These are phyloP conservation scores for Aurelia coerulea DNA, from an alignment of 30 jellyfish, hydroid and myxozoan genomes.

Conservation along the genomic window DNA sequence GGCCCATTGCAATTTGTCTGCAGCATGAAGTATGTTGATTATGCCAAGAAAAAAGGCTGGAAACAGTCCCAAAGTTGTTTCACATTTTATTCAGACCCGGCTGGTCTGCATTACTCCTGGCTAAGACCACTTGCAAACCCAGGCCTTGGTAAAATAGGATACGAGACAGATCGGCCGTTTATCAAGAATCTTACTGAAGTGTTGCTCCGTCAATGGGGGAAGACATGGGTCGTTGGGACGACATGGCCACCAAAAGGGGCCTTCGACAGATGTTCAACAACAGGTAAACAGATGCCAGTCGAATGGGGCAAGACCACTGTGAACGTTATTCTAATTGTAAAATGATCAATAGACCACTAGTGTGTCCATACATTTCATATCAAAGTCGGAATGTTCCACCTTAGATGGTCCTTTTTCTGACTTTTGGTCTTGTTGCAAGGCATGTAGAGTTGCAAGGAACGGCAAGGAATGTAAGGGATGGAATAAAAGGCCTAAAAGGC, in stretches of 20 bases:
- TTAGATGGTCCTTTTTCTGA: no score
- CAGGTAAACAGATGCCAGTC: slow-evolving; percentile 33
- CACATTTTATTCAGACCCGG: slow-evolving; percentile 22
- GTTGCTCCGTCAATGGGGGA: slow-evolving; percentile 66
- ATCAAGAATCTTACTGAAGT: slow-evolving; percentile 35
- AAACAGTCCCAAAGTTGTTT: slow-evolving; percentile 62
- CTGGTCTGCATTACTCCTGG: slow-evolving; percentile 68
- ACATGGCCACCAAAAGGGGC: slow-evolving; percentile 68
- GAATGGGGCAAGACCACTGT: slow-evolving; percentile 62
- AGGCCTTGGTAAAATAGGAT: slow-evolving; percentile 44
- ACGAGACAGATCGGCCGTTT: slow-evolving; percentile 49
- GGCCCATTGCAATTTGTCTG: slow-evolving; percentile 70
- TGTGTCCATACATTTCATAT: no score
- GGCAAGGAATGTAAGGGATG: no score
- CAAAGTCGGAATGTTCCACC: no score
- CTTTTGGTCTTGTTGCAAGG: no score
- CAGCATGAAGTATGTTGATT: slow-evolving; percentile 49
- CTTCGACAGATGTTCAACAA: slow-evolving; percentile 53
- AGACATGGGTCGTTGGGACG: slow-evolving; percentile 49
- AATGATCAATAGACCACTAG: neutral
- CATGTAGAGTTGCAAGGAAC: no score
- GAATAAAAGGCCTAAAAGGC: no score
- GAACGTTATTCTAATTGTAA: slow-evolving; percentile 55
- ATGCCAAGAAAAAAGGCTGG: slow-evolving; percentile 59
- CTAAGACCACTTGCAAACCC: slow-evolving; percentile 60